Conservation (phyloP, 2,113 vertebrate genomes). For the Varanus salvator region DNA sequence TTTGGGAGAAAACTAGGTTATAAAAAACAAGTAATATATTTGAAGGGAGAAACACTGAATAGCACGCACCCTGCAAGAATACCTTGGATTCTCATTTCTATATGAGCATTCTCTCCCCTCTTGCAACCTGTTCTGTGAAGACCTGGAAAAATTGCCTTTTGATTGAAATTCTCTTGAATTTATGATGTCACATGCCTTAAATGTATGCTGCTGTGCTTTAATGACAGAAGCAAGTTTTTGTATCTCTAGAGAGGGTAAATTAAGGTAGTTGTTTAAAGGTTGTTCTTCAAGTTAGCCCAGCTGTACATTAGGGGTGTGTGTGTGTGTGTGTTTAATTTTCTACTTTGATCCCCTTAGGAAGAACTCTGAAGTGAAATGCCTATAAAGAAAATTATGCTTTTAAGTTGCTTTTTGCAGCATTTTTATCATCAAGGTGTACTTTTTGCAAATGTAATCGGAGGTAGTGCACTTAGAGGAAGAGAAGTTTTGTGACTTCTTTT, state of each 20-base stretch:
- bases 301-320: constrained; percentile 19
- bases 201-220: constrained; percentile 33
- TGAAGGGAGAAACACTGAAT: neutral
- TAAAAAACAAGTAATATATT: neutral
- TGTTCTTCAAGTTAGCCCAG: constrained; percentile 42
- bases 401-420: constrained; percentile 54
- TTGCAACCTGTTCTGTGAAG: neutral
- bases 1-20: no score
- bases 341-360: constrained; percentile 2
- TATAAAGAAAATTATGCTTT: constrained; percentile 37
- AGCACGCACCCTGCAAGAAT: neutral
- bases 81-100: neutral
- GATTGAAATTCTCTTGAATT: constrained; percentile 25
- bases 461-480: neutral
- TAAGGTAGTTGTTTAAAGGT: constrained; percentile 18
- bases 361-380: constrained; percentile 51
- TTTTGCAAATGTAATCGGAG: constrained; percentile 33
- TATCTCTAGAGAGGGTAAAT: constrained; percentile 42
- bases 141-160: constrained; percentile 28
- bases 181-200: constrained; percentile 42
- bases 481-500: neutral
- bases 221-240: constrained; percentile 30
- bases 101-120: neutral
- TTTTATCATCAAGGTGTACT: constrained; percentile 33
- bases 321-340: constrained; percentile 44